Conservation (phyloP, 2,113 vertebrate genomes). For the Brachyhypopomus gauderio region DNA sequence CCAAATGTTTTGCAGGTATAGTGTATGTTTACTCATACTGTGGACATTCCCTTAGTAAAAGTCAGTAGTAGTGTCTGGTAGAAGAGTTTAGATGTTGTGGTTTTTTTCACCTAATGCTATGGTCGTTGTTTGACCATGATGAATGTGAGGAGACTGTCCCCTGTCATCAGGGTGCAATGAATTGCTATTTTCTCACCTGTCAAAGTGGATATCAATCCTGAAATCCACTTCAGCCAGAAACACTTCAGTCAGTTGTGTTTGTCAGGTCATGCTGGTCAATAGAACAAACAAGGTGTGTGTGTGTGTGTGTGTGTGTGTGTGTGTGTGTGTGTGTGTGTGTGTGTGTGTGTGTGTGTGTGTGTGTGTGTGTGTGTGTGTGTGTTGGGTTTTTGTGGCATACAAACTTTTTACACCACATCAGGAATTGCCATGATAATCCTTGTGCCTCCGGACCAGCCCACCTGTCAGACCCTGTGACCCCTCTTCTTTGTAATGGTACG, state of each 20-base stretch:
- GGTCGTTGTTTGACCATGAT: neutral
- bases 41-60: conserved; percentile 58
- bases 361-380: too few species aligned
- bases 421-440: conserved; percentile 22
- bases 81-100: neutral
- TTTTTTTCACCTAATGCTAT: neutral
- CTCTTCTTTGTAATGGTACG: conserved; percentile 6
- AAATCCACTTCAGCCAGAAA: neutral
- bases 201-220: conserved; percentile 25
- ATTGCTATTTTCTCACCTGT: conserved; percentile 11
- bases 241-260: conserved; percentile 25
- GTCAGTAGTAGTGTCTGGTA: conserved; percentile 29
- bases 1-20: conserved; percentile 54
- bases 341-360: conserved; percentile 13
- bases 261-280: conserved; percentile 7
- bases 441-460: conserved; percentile 14
- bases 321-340: conserved; percentile 29
- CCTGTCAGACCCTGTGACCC: conserved; percentile 27
- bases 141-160: neutral
- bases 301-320: conserved; percentile 21
- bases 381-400: conserved; percentile 8
- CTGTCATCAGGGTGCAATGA: neutral
- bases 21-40: conserved; percentile 68
- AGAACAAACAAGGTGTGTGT: neutral
- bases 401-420: neutral